Base-by-base conservation (phyloP, 2,888 invertebrate species). In the Coelinius sp. region DNA sequence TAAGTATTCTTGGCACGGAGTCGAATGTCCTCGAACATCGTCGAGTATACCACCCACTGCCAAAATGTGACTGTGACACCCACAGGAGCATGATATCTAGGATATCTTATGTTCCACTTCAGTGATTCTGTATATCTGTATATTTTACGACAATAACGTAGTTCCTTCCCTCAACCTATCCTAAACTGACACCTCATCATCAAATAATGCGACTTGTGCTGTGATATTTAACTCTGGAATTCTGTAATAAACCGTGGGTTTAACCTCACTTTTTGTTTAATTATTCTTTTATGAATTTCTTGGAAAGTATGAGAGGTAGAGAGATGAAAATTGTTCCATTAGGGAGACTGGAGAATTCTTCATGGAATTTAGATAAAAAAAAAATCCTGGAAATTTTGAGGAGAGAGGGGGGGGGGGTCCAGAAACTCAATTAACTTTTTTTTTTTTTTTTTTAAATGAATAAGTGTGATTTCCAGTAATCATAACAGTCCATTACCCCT, bases 1-100 rank as follows among this genome's bases (percentile, higher is more conserved):
- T 53, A 64, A 66, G 53, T 63, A 66, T 66, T 71, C 66, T 66
- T 71, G 65, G 71, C 71, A 66, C 65, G 53, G 44, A 66, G 56
- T 66, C 31, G 66, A 46, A 71, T 66, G 71, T 59, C 10, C 59
- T 66, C 35, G 59, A 59, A 59, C 35, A 59, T 59, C 35, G 56
- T 56, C 17, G 31, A 59, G 59, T 59, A 31, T 22, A 4, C 31
- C 31, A 4, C 20, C 46, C 17, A 20, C 20, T 17, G 31, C 46
- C 46, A 17, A 7, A 25, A 41, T 52, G 56, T 56, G 44, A 62
- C 53, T 59, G 41, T 44, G 66, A 66, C 66, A 56, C 65, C 59
- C 59, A 17, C 59, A 59, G 35, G 22, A 59, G 31, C 31, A 31
- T 35, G 17, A 59, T 17, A 31, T 35, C 17, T 17, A 31, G 59